Evolutionary conservation across 2,888 invertebrate genomes (phyloP), one percentile per base, ranked within the genome.

Genomic region (Dioctria linearis): DNA sequence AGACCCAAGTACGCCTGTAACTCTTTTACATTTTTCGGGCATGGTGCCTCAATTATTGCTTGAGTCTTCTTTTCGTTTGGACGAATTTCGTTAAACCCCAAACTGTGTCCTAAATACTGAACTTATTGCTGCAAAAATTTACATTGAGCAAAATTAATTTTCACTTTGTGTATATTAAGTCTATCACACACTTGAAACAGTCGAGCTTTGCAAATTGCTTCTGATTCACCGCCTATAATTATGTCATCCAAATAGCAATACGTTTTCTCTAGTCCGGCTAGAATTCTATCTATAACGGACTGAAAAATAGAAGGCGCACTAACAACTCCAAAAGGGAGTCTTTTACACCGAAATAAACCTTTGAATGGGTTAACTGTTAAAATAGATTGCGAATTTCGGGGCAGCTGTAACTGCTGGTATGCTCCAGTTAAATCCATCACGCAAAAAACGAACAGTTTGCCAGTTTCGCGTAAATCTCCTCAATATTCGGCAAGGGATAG

Each of bases 271-370:
- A 82, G 13, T 43, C 66, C 65, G 0, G 49, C 25, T 73, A 82
- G 66, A 39, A 81, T 81, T 82, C 59, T 71, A 43, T 81, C 82
- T 80, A 83, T 82, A 9, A 80, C 42, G 42, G 59, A 80, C 43
- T 82, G 80, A 81, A 83, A 87, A 25, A 83, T 84, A 8, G 85
- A 85, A 5, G 86, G 86, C 42, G 86, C 86, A 59, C 83, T 82
- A 5, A 85, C 84, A 9, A 86, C 71, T 3, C 86, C 86, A 82
- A 85, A 86, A 79, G 84, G 79, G 67, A 86, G 80, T 11, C 86
- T 67, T 5, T 82, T 85, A 81, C 83, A 83, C 67, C 82, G 75
- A 81, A 84, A 86, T 46, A 86, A 80, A 4, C 86, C 87, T 75
- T 85, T 86, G 69, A 84, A 85, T 2, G 87, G 87, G 80, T 82